phyloP scores from a whole-genome alignment of 2,888 invertebrate genomes.

The Ypsolopha sequella region DNA sequence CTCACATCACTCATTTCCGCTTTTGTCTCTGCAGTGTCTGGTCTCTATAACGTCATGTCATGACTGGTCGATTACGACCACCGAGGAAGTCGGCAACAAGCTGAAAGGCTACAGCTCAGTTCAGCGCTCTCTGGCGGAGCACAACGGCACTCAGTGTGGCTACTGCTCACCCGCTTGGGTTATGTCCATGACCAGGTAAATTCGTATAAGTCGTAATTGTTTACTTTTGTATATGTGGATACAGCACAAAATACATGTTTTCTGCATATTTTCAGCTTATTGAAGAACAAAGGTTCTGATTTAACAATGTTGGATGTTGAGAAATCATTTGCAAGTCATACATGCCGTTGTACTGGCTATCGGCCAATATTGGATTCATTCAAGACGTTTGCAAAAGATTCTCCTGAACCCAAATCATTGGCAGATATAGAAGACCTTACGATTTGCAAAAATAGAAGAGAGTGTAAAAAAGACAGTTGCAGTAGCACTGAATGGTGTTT shows the following conservation, averaged over 20 bases:
- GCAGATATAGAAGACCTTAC: conserved; percentile 31
- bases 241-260: not conserved
- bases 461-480: conserved; percentile 13
- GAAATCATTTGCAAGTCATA: conserved; percentile 77
- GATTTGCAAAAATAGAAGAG: conserved; percentile 16
- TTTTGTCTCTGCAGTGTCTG: conserved; percentile 45
- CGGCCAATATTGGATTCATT: conserved; percentile 74
- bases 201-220: not conserved
- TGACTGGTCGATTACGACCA: conserved; percentile 76
- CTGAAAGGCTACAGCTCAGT: conserved; percentile 73
- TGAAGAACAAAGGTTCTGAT: conserved; percentile 39
- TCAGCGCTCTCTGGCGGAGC: conserved; percentile 68
- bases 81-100: conserved; percentile 78
- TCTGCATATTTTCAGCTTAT: conserved; percentile 29
- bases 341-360: conserved; percentile 81
- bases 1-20: conserved; percentile 15
- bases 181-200: conserved; percentile 44
- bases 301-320: conserved; percentile 74
- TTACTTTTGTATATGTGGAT: not conserved
- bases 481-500: conserved; percentile 32
- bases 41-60: conserved; percentile 62
- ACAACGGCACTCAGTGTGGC: conserved; percentile 78
- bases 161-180: conserved; percentile 66
- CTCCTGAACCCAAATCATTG: conserved; percentile 17
- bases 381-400: conserved; percentile 68